Evolutionary conservation across 2,113 vertebrate species (phyloP).

Genomic region (Lamprologus callipterus): DNA sequence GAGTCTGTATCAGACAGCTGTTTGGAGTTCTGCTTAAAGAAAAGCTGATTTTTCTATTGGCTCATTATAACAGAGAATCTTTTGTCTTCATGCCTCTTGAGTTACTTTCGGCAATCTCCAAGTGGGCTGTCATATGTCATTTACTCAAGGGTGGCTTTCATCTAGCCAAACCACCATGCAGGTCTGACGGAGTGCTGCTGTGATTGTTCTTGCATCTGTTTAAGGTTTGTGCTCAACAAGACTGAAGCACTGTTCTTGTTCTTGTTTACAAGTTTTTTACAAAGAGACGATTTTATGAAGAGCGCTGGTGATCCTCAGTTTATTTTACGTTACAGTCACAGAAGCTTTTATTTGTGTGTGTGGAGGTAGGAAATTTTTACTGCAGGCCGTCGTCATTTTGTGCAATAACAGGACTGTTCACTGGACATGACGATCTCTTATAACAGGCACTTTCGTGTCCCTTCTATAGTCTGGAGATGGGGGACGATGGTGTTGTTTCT

Average conservation of each 20-base stretch:
- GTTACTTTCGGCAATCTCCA: not conserved
- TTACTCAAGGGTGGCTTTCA: not conserved
- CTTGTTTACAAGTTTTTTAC: not conserved
- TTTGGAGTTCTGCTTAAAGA: not conserved
- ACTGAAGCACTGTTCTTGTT: not conserved
- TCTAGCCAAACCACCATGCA: not conserved
- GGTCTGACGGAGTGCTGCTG: not conserved
- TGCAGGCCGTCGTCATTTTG: not conserved
- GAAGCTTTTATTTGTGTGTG: not conserved
- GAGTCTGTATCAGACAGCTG: not conserved
- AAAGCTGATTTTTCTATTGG: not conserved
- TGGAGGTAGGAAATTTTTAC: not conserved
- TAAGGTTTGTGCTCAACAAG: not conserved
- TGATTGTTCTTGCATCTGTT: not conserved
- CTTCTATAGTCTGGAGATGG: not conserved
- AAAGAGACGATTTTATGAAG: not conserved
- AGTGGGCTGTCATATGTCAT: not conserved
- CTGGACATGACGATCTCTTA: fast-evolving
- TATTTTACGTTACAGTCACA: not conserved
- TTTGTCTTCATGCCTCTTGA: not conserved
- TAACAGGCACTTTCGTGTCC: not conserved
- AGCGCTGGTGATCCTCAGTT: not conserved
- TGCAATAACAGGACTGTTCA: not conserved
- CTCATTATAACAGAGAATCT: not conserved
- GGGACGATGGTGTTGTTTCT: not conserved